Base-by-base conservation (phyloP, 2,888 invertebrate genomes). In the Platycheirus albimanus region DNA sequence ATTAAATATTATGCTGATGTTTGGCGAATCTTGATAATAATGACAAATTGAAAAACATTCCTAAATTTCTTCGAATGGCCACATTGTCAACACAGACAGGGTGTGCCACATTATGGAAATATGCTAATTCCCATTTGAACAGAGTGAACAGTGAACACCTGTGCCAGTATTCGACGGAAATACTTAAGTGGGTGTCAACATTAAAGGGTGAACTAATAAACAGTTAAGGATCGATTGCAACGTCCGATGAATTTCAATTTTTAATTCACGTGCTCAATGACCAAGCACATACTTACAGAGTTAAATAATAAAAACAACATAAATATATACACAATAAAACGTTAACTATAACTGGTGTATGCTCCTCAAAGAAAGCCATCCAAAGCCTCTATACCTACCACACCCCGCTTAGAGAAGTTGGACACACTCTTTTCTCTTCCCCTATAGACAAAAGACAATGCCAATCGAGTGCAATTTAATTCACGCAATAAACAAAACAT, bases 401-500 rank as follows among this genome's bases (percentile, higher is more conserved):
- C 72, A 54, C 67, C 77, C 45, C 72, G 56, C 36, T n/a, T n/a
- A n/a, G n/a, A n/a, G n/a, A n/a, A n/a, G 33, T 72, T 47, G 54
- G 64, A 70, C 64, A 66, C 52, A 64, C 64, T 64, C 80, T 51
- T 64, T 66, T 74, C 41, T 69, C 63, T 74, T 19, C 19, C n/a
- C n/a, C n/a, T n/a, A n/a, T n/a, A n/a, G n/a, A n/a, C n/a, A n/a
- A n/a, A 58, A 72, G 78, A 83, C 78, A 83, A 78, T 74, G 69
- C 54, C 78, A 77, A 83, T 74, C 72, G 83, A 83, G 83, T 83
- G 83, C 83, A 78, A 74, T 83, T 83, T 74, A 78, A 83, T 83
- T 83, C 78, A 78, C 83, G 78, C 83, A 83, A 83, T 83, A 83
- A 83, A 83, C 83, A 83, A 83, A 83, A 83, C 83, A 83, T 83